Conservation (phyloP, 2,888 invertebrate genomes). For the Malthinus seriepunctatus region DNA sequence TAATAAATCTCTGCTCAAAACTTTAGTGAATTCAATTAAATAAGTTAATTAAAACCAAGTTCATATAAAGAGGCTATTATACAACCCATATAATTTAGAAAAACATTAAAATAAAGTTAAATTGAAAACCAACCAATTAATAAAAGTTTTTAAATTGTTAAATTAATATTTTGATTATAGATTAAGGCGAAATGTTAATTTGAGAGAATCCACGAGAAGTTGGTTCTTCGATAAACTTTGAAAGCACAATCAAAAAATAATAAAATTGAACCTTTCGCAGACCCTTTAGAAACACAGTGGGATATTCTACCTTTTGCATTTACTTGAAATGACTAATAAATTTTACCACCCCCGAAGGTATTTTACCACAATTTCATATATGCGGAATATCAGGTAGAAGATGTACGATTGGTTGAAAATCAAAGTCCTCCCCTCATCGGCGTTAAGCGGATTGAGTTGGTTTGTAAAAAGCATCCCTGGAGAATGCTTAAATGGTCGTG, state of each 20-base stretch:
- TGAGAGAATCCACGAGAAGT: not conserved
- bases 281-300: constrained; percentile 17
- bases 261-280: constrained; percentile 17
- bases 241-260: constrained; percentile 19
- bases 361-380: constrained; percentile 17
- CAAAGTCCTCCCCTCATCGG: constrained; percentile 12
- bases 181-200: not conserved
- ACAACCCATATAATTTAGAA: not conserved
- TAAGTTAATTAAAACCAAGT: constrained; percentile 3
- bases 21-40: constrained; percentile 5
- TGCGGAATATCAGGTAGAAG: constrained; percentile 12
- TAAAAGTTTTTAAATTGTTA: not conserved
- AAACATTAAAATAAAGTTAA: not conserved
- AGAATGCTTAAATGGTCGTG: constrained; percentile 26
- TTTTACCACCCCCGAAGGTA: constrained; percentile 27
- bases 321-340: constrained; percentile 33
- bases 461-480: constrained; percentile 27
- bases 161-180: not conserved
- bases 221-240: not conserved
- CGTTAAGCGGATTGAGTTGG: constrained; percentile 11
- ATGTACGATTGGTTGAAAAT: constrained; percentile 7
- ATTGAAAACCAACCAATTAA: not conserved
- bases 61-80: constrained; percentile 1
- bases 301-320: constrained; percentile 30
- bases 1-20: constrained; percentile 4